Conservation (phyloP, 2,113 vertebrate genomes). For the human (Homo sapiens) region DNA sequence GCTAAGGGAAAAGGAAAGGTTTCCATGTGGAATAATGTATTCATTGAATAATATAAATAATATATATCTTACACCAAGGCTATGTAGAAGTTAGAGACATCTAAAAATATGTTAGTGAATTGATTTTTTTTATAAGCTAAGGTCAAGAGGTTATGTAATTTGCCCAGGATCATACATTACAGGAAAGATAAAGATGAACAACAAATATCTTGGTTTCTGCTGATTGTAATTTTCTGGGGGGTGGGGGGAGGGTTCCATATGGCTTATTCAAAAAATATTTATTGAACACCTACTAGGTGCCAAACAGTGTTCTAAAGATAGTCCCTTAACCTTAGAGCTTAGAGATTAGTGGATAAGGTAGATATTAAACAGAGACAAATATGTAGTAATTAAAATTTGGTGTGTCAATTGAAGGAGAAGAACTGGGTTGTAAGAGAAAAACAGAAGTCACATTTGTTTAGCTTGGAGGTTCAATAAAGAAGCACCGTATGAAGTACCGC, state of each 20-base stretch:
- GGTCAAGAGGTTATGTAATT: background rate
- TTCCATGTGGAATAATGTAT: background rate
- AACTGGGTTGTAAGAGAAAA: background rate
- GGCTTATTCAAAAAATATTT: constrained; percentile 1
- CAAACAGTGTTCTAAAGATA: background rate
- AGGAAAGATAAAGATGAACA: background rate
- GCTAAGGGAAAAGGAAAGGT: background rate
- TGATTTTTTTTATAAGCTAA: background rate
- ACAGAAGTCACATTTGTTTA: background rate
- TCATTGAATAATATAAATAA: background rate
- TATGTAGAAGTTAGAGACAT: background rate
- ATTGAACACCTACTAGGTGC: background rate
- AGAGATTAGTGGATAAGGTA: background rate
- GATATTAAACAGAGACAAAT: background rate
- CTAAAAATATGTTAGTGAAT: constrained; percentile 16
- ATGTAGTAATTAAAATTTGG: background rate
- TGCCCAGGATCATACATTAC: background rate
- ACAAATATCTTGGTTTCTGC: background rate
- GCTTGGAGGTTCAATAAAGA: background rate
- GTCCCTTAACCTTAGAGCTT: background rate
- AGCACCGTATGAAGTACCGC: background rate
- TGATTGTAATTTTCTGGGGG: background rate
- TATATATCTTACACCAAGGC: background rate
- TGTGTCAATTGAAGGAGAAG: background rate
- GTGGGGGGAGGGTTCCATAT: background rate